Evolutionary conservation across 2,888 invertebrate genomes (phyloP).

Genomic region (Callyntrura guangdongensis): DNA sequence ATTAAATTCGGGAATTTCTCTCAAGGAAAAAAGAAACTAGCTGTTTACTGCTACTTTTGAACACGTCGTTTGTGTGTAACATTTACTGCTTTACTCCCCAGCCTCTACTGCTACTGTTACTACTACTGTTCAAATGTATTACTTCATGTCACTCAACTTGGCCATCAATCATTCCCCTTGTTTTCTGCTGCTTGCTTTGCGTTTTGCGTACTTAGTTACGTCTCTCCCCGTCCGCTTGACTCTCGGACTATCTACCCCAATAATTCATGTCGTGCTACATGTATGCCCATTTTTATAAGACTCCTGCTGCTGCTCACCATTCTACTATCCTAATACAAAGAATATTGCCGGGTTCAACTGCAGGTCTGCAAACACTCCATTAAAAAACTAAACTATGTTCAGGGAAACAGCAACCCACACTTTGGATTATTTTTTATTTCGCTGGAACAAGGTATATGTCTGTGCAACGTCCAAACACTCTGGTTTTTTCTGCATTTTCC

Average conservation of each 20-base stretch:
- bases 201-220: not conserved
- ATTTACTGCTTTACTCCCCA: conserved; percentile 33
- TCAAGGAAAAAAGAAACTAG: conserved; percentile 35
- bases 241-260: not conserved
- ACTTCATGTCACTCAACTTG: conserved; percentile 67
- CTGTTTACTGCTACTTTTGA: conserved; percentile 48
- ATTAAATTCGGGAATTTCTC: conserved; percentile 55
- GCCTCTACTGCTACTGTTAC: not conserved
- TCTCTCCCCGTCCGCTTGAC: not conserved
- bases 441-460: no score
- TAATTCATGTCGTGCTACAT: not conserved
- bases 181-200: conserved; percentile 43
- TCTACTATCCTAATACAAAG: not conserved
- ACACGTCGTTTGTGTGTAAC: conserved; percentile 4
- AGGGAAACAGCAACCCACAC: not conserved
- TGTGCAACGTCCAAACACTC: not conserved
- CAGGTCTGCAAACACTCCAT: not conserved
- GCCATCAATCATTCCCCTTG: conserved; percentile 77
- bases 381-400: not conserved
- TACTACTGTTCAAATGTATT: conserved; percentile 68
- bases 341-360: conserved; percentile 5
- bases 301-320: not conserved
- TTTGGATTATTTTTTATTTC: not conserved
- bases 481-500: conserved; percentile 8
- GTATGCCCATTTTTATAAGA: not conserved